phyloP scores from a whole-genome alignment of 2,113 vertebrate genomes.

The Poicephalus gulielmi region DNA sequence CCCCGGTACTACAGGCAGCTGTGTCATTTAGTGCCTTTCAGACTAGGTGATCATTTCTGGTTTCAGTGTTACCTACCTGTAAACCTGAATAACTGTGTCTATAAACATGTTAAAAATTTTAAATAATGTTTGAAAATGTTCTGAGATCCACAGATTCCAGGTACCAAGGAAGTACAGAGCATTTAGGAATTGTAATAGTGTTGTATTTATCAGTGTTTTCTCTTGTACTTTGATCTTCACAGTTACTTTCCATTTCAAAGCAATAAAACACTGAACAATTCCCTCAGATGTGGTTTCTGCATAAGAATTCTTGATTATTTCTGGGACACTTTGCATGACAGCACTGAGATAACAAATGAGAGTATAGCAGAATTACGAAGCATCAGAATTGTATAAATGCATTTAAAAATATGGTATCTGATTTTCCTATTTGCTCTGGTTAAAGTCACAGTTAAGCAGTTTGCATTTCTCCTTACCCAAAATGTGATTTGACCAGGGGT shows the following conservation, averaged over 20 bases:
- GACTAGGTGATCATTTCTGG: neutral
- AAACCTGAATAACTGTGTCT: neutral
- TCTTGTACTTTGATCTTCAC: conserved; percentile 30
- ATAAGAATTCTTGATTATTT: neutral
- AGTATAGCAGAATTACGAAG: neutral
- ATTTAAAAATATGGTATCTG: neutral
- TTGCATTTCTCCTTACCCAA: neutral
- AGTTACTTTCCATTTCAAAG: conserved; percentile 55
- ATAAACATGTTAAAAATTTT: neutral
- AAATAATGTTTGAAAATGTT: neutral
- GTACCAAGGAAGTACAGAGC: neutral
- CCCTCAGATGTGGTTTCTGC: conserved; percentile 12
- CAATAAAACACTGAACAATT: conserved; percentile 23
- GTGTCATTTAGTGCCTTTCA: neutral
- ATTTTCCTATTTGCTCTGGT: neutral
- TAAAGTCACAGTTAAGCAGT: neutral
- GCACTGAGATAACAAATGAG: neutral
- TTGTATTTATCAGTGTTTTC: conserved; percentile 18
- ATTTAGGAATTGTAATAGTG: neutral
- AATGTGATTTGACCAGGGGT: neutral
- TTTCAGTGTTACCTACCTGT: neutral
- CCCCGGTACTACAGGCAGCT: neutral
- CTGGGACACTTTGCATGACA: neutral
- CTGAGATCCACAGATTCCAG: neutral
- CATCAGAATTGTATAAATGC: neutral